phyloP scores from a whole-genome alignment of 2,888 invertebrate species.

The Amphipoea oculea region DNA sequence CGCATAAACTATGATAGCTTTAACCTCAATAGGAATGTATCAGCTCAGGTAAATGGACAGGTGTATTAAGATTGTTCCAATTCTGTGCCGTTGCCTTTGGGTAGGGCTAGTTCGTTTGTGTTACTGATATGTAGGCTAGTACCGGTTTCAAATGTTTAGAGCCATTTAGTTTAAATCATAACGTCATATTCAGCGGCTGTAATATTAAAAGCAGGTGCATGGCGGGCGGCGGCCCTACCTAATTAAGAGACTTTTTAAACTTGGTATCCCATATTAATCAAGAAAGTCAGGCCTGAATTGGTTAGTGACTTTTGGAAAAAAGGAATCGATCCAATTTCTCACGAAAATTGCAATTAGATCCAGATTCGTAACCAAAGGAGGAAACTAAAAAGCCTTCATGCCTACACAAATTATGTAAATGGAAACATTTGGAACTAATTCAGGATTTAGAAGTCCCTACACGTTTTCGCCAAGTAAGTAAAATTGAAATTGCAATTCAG shows the following conservation, averaged over 20 bases:
- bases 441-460: conserved; percentile 6
- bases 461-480: conserved; percentile 22
- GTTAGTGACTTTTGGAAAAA: not conserved
- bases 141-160: conserved; percentile 30
- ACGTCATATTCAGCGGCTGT: conserved; percentile 7
- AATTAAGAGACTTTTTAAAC: not conserved
- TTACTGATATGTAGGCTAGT: conserved; percentile 7
- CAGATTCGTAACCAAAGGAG: not conserved
- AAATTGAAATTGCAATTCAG: conserved; percentile 18
- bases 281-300: not conserved
- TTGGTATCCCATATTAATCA: not conserved
- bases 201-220: not conserved
- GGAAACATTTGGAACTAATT: not conserved
- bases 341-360: not conserved
- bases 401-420: conserved; percentile 3
- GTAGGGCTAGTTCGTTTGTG: conserved; percentile 23
- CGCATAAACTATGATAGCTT: conserved; percentile 14
- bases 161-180: conserved; percentile 17
- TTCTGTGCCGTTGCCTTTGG: conserved; percentile 36
- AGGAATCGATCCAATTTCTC: not conserved
- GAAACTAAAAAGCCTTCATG: not conserved
- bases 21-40: conserved; percentile 26
- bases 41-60: conserved; percentile 37
- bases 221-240: not conserved
- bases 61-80: conserved; percentile 48